Evolutionary conservation across 2,888 invertebrate species (phyloP).

Genomic region (Neoaliturus tenellus): DNA sequence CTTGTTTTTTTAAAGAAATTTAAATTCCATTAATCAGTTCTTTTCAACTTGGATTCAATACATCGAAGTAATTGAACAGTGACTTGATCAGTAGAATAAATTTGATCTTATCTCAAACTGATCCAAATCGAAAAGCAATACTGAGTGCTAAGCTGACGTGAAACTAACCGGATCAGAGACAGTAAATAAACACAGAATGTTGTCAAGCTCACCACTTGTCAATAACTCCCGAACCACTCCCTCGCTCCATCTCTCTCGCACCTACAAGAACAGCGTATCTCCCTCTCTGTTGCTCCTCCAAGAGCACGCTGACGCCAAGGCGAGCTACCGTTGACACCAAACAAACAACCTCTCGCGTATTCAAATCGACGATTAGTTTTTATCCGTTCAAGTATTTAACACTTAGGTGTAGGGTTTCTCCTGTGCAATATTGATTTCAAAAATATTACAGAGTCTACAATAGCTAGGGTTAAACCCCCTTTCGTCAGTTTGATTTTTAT

Average conservation of each 20-base stretch:
- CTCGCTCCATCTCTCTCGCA: constrained; percentile 44
- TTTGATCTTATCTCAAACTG: not conserved
- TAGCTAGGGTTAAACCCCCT: too few relatives aligned
- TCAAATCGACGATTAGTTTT: too few relatives aligned
- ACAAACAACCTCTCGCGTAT: not conserved
- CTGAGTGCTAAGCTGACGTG: not conserved
- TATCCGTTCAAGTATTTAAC: too few relatives aligned
- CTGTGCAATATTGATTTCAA: too few relatives aligned
- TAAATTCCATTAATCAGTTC: too few relatives aligned
- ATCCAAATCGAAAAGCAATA: not conserved
- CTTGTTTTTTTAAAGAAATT: too few relatives aligned
- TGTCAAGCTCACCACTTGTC: not conserved
- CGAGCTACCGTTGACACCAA: not conserved
- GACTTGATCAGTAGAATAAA: too few relatives aligned
- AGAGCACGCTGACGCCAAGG: not conserved
- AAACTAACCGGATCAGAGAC: not conserved
- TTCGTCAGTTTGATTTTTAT: too few relatives aligned
- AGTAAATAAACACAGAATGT: constrained; percentile 12
- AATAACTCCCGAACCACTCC: not conserved
- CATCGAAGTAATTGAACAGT: too few relatives aligned
- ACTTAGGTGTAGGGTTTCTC: too few relatives aligned
- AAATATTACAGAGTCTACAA: too few relatives aligned
- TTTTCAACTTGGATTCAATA: too few relatives aligned
- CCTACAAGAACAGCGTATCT: constrained; percentile 11
- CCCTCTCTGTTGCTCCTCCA: constrained; percentile 40